phyloP scores from a whole-genome alignment of 2,797 vertebrate genomes.

The Tokudaia muenninki region DNA sequence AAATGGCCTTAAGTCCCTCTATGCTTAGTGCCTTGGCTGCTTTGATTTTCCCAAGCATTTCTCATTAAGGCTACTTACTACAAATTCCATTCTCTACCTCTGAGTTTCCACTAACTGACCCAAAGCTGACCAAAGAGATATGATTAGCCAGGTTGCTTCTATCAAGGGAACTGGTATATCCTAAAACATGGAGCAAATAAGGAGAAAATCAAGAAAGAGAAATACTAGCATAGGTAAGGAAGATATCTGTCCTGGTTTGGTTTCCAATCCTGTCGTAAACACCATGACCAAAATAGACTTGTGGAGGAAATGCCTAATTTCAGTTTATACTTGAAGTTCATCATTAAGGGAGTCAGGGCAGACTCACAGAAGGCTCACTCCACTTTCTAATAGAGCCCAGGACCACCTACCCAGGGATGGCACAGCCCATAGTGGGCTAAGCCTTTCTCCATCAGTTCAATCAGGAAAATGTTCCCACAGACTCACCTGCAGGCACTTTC shows the following conservation, averaged over 20 bases:
- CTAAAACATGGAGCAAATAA: neutral
- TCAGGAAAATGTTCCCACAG: neutral
- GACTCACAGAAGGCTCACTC: neutral
- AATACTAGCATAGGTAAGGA: neutral
- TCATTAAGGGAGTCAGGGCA: neutral
- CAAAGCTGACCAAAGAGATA: conserved; percentile 15
- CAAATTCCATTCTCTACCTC: neutral
- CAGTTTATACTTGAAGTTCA: neutral
- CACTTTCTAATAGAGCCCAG: neutral
- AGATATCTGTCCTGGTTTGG: neutral
- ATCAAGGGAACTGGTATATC: neutral
- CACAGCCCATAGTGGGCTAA: neutral
- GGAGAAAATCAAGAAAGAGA: conserved; percentile 11
- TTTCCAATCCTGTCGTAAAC: neutral
- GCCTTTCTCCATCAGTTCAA: neutral
- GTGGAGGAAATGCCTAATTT: neutral
- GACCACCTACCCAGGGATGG: neutral
- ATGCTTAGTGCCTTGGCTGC: neutral
- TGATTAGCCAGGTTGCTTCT: neutral
- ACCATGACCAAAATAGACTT: neutral
- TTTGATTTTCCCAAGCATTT: neutral
- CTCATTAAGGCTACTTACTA: neutral
- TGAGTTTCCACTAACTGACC: neutral
- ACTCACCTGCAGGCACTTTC: neutral
- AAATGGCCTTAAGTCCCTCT: neutral